Evolutionary conservation across 92 coral and sea anemone species (phyloP).

Genomic region (Heteractis magnifica): DNA sequence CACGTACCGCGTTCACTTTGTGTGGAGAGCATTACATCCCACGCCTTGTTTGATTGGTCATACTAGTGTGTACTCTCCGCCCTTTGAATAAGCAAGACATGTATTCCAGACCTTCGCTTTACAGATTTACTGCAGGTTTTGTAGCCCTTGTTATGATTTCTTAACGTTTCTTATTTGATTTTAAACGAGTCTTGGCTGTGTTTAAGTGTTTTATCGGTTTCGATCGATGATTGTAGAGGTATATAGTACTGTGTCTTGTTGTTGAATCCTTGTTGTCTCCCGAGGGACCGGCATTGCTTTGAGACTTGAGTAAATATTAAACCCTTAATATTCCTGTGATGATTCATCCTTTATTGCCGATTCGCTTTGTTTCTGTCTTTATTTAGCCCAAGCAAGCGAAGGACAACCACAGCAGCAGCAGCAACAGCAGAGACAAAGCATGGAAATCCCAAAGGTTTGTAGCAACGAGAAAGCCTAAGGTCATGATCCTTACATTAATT

Average conservation of each 20-base stretch:
- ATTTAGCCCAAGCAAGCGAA: slow-evolving; percentile 21
- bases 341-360: not conserved
- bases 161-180: not conserved
- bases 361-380: not conserved
- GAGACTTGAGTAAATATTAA: not conserved
- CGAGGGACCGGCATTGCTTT: not conserved
- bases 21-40: not conserved
- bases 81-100: slow-evolving; percentile 6
- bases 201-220: not conserved
- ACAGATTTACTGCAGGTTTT: not conserved
- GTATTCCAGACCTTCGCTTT: slow-evolving; percentile 6
- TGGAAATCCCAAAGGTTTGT: slow-evolving; percentile 12
- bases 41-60: slow-evolving; percentile 4
- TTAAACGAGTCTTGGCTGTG: not conserved
- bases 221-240: not conserved
- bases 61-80: not conserved
- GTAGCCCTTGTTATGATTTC: not conserved
- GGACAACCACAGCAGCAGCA: slow-evolving; percentile 10
- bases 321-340: not conserved
- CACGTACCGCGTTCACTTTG: slow-evolving; percentile 14
- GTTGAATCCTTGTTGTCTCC: not conserved
- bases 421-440: slow-evolving; percentile 10
- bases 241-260: not conserved
- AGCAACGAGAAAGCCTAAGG: not conserved
- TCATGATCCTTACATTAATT: not conserved